phyloP scores from a whole-genome alignment of 2,888 invertebrate species.

The Cheiracanthium punctorium region DNA sequence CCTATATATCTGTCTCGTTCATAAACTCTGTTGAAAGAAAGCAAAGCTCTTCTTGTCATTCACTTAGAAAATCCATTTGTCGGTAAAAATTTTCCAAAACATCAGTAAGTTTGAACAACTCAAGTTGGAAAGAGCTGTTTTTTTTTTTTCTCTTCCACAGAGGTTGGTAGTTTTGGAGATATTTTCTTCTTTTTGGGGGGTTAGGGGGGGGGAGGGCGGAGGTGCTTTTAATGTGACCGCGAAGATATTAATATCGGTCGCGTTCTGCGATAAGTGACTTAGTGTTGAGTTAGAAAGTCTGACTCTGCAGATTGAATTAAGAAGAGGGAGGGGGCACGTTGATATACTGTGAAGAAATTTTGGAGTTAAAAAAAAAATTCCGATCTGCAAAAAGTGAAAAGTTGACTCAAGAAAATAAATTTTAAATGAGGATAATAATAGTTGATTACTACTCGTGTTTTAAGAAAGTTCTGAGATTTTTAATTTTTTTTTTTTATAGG shows the following conservation, averaged over 20 bases:
- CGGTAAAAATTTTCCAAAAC: constrained; percentile 10
- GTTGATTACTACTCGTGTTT: too few species aligned
- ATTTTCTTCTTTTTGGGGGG: neutral
- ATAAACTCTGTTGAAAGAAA: neutral
- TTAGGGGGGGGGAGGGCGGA: too few species aligned
- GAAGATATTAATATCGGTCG: neutral
- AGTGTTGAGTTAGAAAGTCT: neutral
- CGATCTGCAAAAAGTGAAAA: too few species aligned
- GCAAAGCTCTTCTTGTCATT: neutral
- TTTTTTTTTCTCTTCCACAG: neutral
- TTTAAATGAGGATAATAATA: too few species aligned
- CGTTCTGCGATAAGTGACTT: neutral
- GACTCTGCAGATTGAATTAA: neutral
- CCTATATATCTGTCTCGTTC: neutral
- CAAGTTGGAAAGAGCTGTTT: neutral
- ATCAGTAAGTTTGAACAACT: neutral
- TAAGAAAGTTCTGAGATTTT: too few species aligned
- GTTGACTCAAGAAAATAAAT: too few species aligned
- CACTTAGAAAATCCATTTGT: neutral
- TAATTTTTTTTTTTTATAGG: too few species aligned
- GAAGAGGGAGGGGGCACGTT: too few species aligned
- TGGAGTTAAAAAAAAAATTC: too few species aligned
- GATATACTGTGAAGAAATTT: too few species aligned
- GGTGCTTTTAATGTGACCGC: neutral
- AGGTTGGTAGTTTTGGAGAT: neutral